Evolutionary conservation across 2,888 invertebrate species (phyloP).

Genomic region (Xestoiulus laeticollis): DNA sequence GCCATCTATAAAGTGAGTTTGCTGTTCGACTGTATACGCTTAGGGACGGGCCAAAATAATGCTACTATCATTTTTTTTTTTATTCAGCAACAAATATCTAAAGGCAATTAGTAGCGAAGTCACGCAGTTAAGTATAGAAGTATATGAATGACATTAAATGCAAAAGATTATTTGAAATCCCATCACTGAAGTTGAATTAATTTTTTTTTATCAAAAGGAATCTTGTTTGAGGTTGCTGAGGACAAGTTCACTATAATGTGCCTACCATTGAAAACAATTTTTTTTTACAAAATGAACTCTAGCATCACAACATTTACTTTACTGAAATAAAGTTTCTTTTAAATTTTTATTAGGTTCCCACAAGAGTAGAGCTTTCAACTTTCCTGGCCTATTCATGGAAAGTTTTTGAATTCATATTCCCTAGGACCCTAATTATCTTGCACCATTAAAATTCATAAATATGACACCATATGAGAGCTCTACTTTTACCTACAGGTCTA

Average conservation of each 20-base stretch:
- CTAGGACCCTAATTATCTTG: too few species aligned
- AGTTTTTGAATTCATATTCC: too few species aligned
- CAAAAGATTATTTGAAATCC: neutral
- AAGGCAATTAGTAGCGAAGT: neutral
- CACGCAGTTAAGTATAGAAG: neutral
- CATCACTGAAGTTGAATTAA: neutral
- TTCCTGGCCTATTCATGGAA: too few species aligned
- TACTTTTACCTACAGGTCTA: too few species aligned
- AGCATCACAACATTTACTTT: too few species aligned
- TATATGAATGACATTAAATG: neutral
- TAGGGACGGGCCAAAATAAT: neutral
- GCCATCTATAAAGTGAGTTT: neutral
- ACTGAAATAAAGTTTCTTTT: too few species aligned
- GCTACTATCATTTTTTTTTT: neutral
- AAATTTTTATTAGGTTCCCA: too few species aligned
- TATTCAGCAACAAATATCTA: neutral
- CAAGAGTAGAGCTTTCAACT: too few species aligned
- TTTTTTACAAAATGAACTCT: neutral
- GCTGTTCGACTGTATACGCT: neutral
- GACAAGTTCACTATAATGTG: neutral
- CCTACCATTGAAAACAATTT: neutral
- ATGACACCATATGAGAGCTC: too few species aligned
- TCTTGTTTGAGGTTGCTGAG: constrained; percentile 7
- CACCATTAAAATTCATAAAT: too few species aligned
- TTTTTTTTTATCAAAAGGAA: neutral